Evolutionary conservation across 2,797 vertebrate species (phyloP).

Genomic region (Helicolenus hilgendorfi): DNA sequence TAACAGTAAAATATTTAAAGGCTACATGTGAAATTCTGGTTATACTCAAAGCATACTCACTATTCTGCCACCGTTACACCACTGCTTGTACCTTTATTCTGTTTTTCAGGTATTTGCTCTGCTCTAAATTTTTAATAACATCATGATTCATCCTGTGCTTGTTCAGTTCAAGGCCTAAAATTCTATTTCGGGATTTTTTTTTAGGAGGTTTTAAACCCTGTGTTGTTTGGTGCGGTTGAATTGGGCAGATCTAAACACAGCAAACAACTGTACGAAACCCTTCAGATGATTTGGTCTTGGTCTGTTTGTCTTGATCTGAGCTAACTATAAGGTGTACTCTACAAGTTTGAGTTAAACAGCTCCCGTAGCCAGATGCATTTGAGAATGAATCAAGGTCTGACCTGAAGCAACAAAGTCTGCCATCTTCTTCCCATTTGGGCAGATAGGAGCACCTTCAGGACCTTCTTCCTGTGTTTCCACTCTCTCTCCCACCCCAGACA

Average conservation of each 20-base stretch:
- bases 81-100: neutral
- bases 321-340: neutral
- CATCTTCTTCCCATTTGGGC: neutral
- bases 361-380: neutral
- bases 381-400: neutral
- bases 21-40: neutral
- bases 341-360: neutral
- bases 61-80: neutral
- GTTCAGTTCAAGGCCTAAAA: neutral
- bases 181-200: neutral
- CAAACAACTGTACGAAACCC: neutral
- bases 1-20: neutral
- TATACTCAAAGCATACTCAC: neutral
- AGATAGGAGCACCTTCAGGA: neutral
- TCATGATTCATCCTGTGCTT: neutral
- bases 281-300: too few species aligned
- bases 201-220: neutral
- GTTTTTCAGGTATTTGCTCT: neutral
- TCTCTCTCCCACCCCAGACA: neutral
- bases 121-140: neutral
- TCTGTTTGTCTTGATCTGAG: neutral
- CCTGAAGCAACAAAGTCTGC: neutral
- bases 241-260: neutral
- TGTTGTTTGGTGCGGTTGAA: neutral
- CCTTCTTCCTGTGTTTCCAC: neutral